phyloP scores from a whole-genome alignment of 2,797 vertebrate species.

The Leucoraja ocellata region DNA sequence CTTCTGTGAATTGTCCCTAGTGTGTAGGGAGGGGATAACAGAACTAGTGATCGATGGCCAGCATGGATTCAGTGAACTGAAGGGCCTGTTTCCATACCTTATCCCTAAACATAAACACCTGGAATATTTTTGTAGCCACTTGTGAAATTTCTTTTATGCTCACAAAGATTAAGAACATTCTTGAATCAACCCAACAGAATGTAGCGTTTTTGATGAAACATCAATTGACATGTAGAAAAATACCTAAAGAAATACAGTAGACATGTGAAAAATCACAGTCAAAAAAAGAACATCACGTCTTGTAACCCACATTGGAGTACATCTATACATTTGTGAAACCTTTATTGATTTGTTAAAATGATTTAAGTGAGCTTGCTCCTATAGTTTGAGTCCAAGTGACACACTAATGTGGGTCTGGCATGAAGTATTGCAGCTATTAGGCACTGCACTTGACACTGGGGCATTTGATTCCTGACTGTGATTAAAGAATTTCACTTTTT shows the following conservation, averaged over 20 bases:
- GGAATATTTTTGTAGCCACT: neutral
- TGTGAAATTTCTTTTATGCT: neutral
- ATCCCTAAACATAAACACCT: neutral
- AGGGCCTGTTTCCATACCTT: too few relatives aligned
- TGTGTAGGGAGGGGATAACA: too few relatives aligned
- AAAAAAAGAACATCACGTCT: conserved; percentile 11
- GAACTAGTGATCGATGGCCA: too few relatives aligned
- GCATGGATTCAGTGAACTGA: too few relatives aligned
- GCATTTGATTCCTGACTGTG: neutral
- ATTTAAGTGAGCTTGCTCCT: neutral
- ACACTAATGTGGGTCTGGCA: neutral
- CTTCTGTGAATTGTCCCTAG: too few relatives aligned
- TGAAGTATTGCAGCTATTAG: neutral
- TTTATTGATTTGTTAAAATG: conserved; percentile 27
- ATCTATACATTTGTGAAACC: neutral
- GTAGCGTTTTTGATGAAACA: neutral
- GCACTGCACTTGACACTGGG: neutral
- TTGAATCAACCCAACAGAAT: neutral
- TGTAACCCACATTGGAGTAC: neutral
- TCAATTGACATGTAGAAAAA: neutral
- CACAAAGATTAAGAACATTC: too few relatives aligned
- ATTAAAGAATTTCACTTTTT: neutral
- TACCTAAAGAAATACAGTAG: neutral
- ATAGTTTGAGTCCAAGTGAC: neutral
- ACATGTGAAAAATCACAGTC: neutral